phyloP scores from a whole-genome alignment of 2,797 vertebrate species.

The Anas flavirostris region DNA sequence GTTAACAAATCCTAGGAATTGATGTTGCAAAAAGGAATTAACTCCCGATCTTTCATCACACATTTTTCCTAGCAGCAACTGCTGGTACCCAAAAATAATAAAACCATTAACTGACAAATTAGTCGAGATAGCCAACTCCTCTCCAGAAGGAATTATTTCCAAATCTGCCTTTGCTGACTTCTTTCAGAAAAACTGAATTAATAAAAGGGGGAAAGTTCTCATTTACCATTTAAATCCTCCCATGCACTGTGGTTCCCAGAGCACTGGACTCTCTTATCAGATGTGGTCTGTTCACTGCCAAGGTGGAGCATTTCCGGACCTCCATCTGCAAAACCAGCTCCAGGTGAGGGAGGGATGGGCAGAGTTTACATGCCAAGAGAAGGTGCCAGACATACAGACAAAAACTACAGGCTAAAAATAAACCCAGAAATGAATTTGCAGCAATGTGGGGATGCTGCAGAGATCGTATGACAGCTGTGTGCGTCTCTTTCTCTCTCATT shows the following conservation, averaged over 20 bases:
- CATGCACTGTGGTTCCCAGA: slow-evolving; percentile 25
- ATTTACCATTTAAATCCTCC: slow-evolving; percentile 70
- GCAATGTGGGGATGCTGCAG: slow-evolving; percentile 7
- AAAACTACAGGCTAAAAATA: slow-evolving; percentile 17
- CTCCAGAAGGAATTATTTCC: not conserved
- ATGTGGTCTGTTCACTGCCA: slow-evolving; percentile 15
- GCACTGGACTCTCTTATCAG: slow-evolving; percentile 49
- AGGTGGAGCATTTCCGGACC: slow-evolving; percentile 60
- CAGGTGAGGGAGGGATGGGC: not conserved
- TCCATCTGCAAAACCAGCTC: slow-evolving; percentile 34
- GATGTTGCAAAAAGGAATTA: too few relatives aligned
- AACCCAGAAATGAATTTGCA: slow-evolving; percentile 11
- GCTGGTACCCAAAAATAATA: not conserved
- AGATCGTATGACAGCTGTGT: slow-evolving; percentile 25
- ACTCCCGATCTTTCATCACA: not conserved
- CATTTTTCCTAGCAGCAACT: not conserved
- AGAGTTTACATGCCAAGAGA: not conserved
- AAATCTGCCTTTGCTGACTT: slow-evolving; percentile 4
- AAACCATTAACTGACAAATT: not conserved
- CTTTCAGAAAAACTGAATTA: not conserved
- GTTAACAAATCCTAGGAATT: not conserved
- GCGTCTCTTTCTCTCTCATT: slow-evolving; percentile 1
- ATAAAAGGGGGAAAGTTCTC: not conserved
- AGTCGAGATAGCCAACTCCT: not conserved
- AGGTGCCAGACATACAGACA: not conserved